Conservation (phyloP, 2,888 invertebrate genomes). For the Venustoraphidia nigricollis region DNA sequence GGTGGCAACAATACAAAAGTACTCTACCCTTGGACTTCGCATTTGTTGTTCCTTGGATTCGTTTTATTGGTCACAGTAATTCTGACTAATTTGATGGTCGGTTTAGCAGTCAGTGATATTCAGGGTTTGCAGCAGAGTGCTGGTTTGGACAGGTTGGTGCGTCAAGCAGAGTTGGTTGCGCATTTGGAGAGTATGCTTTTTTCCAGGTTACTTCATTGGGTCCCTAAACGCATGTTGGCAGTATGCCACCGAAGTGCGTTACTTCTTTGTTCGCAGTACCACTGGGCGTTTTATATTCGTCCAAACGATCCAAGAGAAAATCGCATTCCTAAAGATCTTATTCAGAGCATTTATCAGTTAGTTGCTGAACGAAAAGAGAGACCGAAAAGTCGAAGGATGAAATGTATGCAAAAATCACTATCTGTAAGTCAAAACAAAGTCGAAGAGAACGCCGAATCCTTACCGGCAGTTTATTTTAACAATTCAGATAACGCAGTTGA, state of each 20-base stretch:
- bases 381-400: constrained; percentile 33
- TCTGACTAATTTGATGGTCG: constrained; percentile 67
- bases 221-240: constrained; percentile 43
- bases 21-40: constrained; percentile 55
- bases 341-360: constrained; percentile 55
- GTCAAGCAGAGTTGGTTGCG: constrained; percentile 69
- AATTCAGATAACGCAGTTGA: constrained; percentile 1
- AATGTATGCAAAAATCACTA: constrained; percentile 27
- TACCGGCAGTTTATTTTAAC: not conserved
- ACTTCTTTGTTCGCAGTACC: constrained; percentile 57
- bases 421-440: constrained; percentile 29
- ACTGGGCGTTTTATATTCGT: constrained; percentile 55
- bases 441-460: constrained; percentile 14
- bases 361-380: constrained; percentile 52
- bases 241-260: constrained; percentile 57
- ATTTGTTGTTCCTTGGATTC: constrained; percentile 59
- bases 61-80: constrained; percentile 68
- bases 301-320: constrained; percentile 74
- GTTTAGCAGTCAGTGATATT: constrained; percentile 74
- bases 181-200: constrained; percentile 72
- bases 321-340: constrained; percentile 60
- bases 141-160: constrained; percentile 60
- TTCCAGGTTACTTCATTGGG: constrained; percentile 45
- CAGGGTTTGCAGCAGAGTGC: constrained; percentile 67
- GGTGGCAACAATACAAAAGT: constrained; percentile 25